These are phyloP conservation scores for Oscheius sp. DNA, from an alignment of 2,888 invertebrate genomes.

Conservation along the genomic window DNA sequence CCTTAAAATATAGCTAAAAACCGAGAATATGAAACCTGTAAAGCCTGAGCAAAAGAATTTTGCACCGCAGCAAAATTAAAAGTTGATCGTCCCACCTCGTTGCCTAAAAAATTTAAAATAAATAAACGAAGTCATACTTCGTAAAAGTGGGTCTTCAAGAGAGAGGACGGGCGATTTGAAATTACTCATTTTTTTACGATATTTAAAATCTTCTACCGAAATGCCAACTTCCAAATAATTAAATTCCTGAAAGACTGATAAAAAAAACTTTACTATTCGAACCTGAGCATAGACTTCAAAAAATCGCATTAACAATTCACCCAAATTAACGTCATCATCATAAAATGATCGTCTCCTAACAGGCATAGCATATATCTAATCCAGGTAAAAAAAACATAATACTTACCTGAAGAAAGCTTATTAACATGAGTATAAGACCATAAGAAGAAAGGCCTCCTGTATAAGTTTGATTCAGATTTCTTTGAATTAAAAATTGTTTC, in stretches of 20 bases:
- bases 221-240: constrained; percentile 82
- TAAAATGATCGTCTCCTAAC: constrained; percentile 36
- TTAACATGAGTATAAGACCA: constrained; percentile 95
- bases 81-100: constrained; percentile 96
- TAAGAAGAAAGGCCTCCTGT: constrained; percentile 99
- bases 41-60: constrained; percentile 95
- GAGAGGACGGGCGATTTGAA: constrained; percentile 82
- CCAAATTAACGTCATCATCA: constrained; percentile 78
- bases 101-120: constrained; percentile 77
- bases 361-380: constrained; percentile 46
- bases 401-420: constrained; percentile 87
- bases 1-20: constrained; percentile 3
- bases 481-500: constrained; percentile 96
- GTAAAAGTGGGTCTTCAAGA: constrained; percentile 94
- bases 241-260: constrained; percentile 78
- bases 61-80: constrained; percentile 90
- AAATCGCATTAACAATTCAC: constrained; percentile 73
- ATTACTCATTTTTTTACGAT: constrained; percentile 30
- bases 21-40: constrained; percentile 72
- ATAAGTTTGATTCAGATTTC: constrained; percentile 98
- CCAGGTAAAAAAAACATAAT: too few species aligned
- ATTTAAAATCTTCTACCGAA: constrained; percentile 38
- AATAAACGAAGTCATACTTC: too few species aligned
- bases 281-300: constrained; percentile 73
- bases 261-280: not conserved